Evolutionary conservation across 1,140 invertebrate species (phyloP).

Genomic region (Mesaphorura yosii): DNA sequence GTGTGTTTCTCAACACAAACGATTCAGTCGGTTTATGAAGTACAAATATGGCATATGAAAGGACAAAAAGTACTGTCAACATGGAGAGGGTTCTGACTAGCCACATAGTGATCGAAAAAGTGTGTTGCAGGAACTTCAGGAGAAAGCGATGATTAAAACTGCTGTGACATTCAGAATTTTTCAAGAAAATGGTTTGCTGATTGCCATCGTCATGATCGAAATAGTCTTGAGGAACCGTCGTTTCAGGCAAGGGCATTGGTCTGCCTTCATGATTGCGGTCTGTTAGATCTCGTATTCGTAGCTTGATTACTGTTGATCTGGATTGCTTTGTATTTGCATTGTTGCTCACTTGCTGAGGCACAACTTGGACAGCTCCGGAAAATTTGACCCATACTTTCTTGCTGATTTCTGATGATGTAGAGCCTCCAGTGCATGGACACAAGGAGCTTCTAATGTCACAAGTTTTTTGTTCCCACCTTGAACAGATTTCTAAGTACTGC

Average conservation of each 20-base stretch:
- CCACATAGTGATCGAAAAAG: no score
- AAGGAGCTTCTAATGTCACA: no score
- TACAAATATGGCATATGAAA: constrained; percentile 35
- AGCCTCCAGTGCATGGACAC: background rate
- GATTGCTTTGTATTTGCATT: constrained; percentile 11
- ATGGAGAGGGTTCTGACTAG: no score
- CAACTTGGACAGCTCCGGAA: constrained; percentile 12
- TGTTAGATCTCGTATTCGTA: background rate
- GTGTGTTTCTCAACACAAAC: constrained; percentile 48
- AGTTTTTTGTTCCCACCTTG: no score
- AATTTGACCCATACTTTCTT: constrained; percentile 20
- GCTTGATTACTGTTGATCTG: background rate
- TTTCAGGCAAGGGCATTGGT: background rate
- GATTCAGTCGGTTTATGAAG: constrained; percentile 42
- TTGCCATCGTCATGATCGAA: background rate
- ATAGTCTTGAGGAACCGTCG: background rate
- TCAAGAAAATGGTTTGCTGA: background rate
- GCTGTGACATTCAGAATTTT: background rate
- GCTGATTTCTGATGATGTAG: background rate
- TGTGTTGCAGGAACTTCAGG: no score
- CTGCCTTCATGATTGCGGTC: background rate
- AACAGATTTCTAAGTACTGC: no score
- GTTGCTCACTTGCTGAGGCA: constrained; percentile 20
- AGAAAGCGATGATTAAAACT: background rate
- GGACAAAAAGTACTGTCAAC: constrained; percentile 24